Evolutionary conservation across 2,888 invertebrate species (phyloP).

Genomic region (Eupithecia vulgata): DNA sequence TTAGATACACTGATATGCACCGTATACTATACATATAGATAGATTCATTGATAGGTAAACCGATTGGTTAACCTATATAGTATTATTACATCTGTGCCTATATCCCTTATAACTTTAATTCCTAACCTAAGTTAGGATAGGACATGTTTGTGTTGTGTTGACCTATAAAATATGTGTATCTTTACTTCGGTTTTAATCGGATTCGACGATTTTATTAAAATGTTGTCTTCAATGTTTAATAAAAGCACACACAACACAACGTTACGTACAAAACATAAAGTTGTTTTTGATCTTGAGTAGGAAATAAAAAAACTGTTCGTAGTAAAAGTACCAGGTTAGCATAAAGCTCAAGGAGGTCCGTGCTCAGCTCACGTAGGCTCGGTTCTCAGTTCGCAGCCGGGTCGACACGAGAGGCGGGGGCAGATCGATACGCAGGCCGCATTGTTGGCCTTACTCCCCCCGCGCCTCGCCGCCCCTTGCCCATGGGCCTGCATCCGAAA

Average conservation of each 20-base stretch:
- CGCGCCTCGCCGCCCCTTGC: conserved; percentile 56
- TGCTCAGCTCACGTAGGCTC: conserved; percentile 63
- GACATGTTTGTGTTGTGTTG: too few relatives aligned
- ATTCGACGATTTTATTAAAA: neutral
- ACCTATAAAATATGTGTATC: neutral
- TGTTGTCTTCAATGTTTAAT: neutral
- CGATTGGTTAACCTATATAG: neutral
- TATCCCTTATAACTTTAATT: too few relatives aligned
- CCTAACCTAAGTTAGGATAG: too few relatives aligned
- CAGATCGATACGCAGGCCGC: conserved; percentile 81
- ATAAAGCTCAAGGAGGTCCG: conserved; percentile 63
- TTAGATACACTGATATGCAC: conserved; percentile 5
- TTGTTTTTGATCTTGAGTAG: neutral
- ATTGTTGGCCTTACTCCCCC: conserved; percentile 73
- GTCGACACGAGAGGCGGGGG: conserved; percentile 69
- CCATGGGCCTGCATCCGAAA: conserved; percentile 69
- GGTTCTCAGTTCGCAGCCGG: conserved; percentile 63
- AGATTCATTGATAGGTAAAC: neutral
- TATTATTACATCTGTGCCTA: too few relatives aligned
- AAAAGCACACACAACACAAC: too few relatives aligned
- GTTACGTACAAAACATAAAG: neutral
- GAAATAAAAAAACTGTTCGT: conserved; percentile 46
- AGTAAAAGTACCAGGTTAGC: conserved; percentile 77
- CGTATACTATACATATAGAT: neutral
- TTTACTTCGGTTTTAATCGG: neutral